These are phyloP conservation scores for Grammomys dolichurus DNA, from an alignment of 2,113 vertebrate species.

Conservation along the genomic window DNA sequence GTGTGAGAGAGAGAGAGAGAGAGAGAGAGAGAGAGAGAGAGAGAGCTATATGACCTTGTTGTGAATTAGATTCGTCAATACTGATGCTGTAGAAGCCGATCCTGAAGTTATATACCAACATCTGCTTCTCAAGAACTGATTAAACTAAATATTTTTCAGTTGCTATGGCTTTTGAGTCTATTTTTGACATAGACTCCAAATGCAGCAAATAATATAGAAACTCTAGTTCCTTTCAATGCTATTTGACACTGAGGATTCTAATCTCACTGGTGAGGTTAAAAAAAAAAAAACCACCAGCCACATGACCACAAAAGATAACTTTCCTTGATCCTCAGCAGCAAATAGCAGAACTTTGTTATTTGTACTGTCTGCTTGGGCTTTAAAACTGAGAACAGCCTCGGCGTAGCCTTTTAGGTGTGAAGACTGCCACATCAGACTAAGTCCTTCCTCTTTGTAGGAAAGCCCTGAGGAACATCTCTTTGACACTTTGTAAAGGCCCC, in stretches of 20 bases:
- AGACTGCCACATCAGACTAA: conserved; percentile 37
- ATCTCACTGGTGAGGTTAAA: conserved; percentile 47
- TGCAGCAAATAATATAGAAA: conserved; percentile 57
- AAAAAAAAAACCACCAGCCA: conserved; percentile 55
- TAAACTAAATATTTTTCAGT: conserved; percentile 70
- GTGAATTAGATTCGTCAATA: conserved; percentile 51
- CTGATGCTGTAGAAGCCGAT: background rate
- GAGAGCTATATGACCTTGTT: background rate
- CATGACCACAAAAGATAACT: conserved; percentile 44
- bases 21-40: rapidly evolving
- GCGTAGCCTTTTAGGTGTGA: background rate
- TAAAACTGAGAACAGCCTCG: conserved; percentile 10
- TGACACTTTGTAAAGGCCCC: background rate
- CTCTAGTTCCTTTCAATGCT: conserved; percentile 47
- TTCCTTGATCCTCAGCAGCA: conserved; percentile 10
- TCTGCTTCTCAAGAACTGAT: conserved; percentile 71
- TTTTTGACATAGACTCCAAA: conserved; percentile 58
- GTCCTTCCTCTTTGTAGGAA: background rate
- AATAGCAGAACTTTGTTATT: background rate
- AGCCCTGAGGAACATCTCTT: background rate
- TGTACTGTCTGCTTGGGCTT: background rate
- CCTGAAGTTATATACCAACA: conserved; percentile 49
- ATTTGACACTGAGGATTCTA: conserved; percentile 55
- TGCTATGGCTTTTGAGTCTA: conserved; percentile 68
- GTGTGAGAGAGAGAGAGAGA: background rate